Conservation (phyloP, 2,797 vertebrate genomes). For the Prionace glauca region DNA sequence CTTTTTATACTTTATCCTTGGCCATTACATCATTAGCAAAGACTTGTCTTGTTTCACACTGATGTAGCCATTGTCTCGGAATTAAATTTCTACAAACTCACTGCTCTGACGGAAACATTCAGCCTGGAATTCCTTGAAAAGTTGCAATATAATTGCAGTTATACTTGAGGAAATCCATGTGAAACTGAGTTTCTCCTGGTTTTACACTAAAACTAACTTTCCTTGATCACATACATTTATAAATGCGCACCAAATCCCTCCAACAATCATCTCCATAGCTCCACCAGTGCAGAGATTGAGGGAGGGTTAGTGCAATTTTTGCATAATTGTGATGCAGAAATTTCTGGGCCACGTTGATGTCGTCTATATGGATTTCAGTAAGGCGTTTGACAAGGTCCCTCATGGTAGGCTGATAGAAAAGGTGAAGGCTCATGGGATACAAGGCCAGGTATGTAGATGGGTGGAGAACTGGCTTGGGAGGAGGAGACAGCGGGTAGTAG, state of each 20-base stretch:
- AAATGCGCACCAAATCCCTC: not conserved
- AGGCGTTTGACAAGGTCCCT: no score
- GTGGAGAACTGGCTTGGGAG: no score
- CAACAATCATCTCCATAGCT: no score
- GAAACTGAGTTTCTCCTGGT: not conserved
- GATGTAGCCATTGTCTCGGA: not conserved
- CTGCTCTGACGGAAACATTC: not conserved
- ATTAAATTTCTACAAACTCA: not conserved
- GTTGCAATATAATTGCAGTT: not conserved
- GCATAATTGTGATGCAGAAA: not conserved
- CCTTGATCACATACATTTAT: not conserved
- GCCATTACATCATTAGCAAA: not conserved
- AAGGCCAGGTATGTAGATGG: no score
- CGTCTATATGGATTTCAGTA: no score
- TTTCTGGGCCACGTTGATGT: not conserved
- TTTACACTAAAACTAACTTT: not conserved
- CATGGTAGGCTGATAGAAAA: no score
- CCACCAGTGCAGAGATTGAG: not conserved
- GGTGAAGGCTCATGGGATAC: no score
- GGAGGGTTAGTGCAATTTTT: not conserved
- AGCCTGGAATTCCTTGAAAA: not conserved
- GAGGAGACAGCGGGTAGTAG: no score
- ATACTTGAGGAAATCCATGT: not conserved
- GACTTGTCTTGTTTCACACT: not conserved
- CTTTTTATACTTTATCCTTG: not conserved